A percentile compares a stretch with the other conserved stretches of the same genome.
phyloP scores from a whole-genome alignment of 2,888 invertebrate species.

The Selenia dentaria region DNA sequence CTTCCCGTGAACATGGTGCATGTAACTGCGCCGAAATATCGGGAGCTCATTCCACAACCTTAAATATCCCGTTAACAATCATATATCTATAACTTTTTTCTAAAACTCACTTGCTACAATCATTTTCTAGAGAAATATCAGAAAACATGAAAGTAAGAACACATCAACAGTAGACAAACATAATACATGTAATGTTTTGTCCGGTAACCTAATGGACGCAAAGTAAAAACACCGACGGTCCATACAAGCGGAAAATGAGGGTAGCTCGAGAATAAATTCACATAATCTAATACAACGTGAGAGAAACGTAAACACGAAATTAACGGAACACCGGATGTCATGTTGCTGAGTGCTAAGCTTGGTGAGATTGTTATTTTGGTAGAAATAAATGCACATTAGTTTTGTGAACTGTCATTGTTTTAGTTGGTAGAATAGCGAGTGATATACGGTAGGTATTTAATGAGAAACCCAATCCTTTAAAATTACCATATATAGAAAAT shows the following conservation, averaged over 20 bases:
- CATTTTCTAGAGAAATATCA: no score
- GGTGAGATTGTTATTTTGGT: not conserved
- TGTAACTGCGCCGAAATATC: no score
- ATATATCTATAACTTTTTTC: no score
- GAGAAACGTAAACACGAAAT: constrained; percentile 67
- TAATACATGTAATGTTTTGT: constrained; percentile 31
- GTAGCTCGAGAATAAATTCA: constrained; percentile 60
- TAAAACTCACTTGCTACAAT: no score
- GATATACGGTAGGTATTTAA: no score
- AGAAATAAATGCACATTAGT: not conserved
- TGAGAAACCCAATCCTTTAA: no score
- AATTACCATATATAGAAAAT: no score
- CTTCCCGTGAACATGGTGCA: no score
- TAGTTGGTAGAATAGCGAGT: no score
- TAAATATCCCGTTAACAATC: no score
- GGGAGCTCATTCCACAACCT: no score
- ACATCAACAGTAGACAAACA: constrained; percentile 15
- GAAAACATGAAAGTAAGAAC: constrained; percentile 1
- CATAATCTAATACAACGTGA: constrained; percentile 64
- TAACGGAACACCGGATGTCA: constrained; percentile 51
- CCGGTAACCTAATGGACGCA: constrained; percentile 18
- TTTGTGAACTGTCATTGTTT: not conserved
- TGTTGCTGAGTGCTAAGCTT: not conserved
- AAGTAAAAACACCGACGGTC: constrained; percentile 7
- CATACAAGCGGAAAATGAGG: constrained; percentile 35